These are phyloP conservation scores for Menura novaehollandiae DNA, from an alignment of 2,113 vertebrate genomes.

Conservation along the genomic window DNA sequence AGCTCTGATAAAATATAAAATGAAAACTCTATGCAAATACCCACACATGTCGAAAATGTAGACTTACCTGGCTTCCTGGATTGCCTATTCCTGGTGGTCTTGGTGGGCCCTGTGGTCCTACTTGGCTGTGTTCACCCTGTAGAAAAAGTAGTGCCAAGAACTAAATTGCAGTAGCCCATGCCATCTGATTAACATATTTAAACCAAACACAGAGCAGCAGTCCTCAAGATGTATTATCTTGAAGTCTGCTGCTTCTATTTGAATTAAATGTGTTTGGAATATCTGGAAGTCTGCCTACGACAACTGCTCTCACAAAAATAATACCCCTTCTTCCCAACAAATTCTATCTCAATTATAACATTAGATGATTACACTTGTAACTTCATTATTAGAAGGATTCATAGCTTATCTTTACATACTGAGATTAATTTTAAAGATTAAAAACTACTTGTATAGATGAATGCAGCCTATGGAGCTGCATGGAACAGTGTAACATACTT, in stretches of 20 bases:
- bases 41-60: not conserved
- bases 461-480: not conserved
- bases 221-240: not conserved
- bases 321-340: not conserved
- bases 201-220: not conserved
- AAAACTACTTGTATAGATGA: not conserved
- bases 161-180: not conserved
- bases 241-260: not conserved
- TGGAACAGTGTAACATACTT: not conserved
- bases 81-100: conserved; percentile 68
- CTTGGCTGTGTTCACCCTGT: conserved; percentile 77
- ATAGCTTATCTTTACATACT: not conserved
- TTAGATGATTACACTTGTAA: not conserved
- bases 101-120: conserved; percentile 72
- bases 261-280: not conserved
- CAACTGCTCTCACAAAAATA: not conserved
- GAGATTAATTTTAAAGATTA: not conserved
- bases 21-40: not conserved
- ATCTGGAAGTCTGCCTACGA: not conserved
- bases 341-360: not conserved
- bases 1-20: not conserved
- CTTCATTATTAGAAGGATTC: not conserved
- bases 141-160: not conserved
- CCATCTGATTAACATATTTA: not conserved
- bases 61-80: conserved; percentile 61